Evolutionary conservation across 2,797 vertebrate species (phyloP).

Genomic region (Hyperoplus immaculatus): DNA sequence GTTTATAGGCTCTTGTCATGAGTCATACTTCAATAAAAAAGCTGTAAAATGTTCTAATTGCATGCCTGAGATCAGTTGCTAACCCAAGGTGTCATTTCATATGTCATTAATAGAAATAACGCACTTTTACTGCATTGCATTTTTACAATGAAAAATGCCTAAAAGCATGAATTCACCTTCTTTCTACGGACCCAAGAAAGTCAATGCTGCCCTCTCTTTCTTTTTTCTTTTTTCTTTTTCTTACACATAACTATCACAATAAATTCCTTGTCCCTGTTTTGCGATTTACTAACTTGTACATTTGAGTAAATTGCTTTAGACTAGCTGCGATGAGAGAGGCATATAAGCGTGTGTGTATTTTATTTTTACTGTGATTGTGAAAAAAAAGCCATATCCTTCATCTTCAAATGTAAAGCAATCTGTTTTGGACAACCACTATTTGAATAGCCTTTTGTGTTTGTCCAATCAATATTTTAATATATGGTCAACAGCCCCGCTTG

Average conservation of each 20-base stretch:
- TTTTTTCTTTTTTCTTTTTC: conserved; percentile 7
- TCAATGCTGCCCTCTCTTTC: background rate
- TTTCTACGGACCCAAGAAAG: background rate
- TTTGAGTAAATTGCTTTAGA: conserved; percentile 57
- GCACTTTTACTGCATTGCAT: background rate
- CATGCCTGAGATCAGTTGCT: conserved; percentile 6
- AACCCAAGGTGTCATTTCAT: conserved; percentile 9
- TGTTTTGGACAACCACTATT: conserved; percentile 62
- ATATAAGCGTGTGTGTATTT: background rate
- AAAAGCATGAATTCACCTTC: background rate
- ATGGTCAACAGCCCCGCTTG: conserved; percentile 47
- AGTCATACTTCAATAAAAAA: conserved; percentile 46
- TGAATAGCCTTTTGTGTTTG: conserved; percentile 74
- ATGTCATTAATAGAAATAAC: background rate
- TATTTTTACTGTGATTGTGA: conserved; percentile 41
- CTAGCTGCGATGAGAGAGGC: conserved; percentile 23
- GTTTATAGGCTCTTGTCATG: conserved; percentile 15
- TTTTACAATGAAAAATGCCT: background rate
- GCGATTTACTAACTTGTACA: conserved; percentile 44
- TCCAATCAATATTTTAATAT: conserved; percentile 78
- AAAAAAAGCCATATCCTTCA: conserved; percentile 50
- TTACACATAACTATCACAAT: conserved; percentile 29
- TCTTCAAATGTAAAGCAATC: conserved; percentile 62
- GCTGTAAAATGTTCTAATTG: conserved; percentile 32
- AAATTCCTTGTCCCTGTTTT: conserved; percentile 33